Conservation (phyloP, 1,140 invertebrate genomes). For the Trichonephila inaurata region DNA sequence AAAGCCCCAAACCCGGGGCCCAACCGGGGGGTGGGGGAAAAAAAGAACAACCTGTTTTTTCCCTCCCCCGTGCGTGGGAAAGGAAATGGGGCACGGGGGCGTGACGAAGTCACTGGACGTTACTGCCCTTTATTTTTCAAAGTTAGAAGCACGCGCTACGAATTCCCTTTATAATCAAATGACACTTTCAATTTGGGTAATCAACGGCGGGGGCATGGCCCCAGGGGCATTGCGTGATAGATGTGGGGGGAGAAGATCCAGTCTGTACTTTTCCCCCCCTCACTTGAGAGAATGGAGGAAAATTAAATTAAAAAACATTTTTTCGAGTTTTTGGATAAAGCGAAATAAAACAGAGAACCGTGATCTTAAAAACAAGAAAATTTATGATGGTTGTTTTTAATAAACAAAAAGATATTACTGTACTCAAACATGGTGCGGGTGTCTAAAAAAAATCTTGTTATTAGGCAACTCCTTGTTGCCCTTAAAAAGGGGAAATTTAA, state of each 20-base stretch:
- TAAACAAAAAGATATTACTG: too few species aligned
- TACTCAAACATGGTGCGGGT: too few species aligned
- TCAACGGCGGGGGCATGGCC: constrained; percentile 1
- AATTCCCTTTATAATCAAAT: constrained; percentile 53
- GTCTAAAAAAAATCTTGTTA: too few species aligned
- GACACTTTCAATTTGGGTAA: constrained; percentile 49
- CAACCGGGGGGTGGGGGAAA: background rate
- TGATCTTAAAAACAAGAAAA: background rate
- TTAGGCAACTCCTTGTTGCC: too few species aligned
- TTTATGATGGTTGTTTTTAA: background rate
- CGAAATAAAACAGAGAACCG: background rate
- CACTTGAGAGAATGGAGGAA: background rate
- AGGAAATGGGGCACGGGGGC: background rate
- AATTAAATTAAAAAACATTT: too few species aligned
- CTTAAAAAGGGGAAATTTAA: too few species aligned
- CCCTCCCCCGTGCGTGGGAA: background rate
- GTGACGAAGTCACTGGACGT: constrained; percentile 5
- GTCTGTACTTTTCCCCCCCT: background rate
- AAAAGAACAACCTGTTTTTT: constrained; percentile 6
- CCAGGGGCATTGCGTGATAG: constrained; percentile 24
- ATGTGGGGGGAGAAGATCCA: background rate
- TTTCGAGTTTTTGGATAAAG: background rate
- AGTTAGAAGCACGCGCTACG: constrained; percentile 25
- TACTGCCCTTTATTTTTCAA: constrained; percentile 39
- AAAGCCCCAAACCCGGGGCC: background rate